Evolutionary conservation across 2,888 invertebrate genomes (phyloP), one percentile per base, ranked within the genome.

Genomic region (Harpalus rufipes): DNA sequence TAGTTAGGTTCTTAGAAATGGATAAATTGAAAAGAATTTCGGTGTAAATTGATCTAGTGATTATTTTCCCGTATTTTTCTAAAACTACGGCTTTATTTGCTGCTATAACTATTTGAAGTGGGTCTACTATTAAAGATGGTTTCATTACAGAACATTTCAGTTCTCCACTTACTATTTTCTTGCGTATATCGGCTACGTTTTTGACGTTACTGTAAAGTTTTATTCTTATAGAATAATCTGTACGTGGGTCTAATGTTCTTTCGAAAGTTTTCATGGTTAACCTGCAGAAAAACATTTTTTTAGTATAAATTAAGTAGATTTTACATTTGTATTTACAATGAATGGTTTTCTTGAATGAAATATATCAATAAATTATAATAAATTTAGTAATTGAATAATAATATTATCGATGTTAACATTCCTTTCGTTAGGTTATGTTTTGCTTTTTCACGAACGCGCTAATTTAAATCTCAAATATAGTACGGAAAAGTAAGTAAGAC

Each of bases 11-110:
- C 88, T 93, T 95, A 0, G 95, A 93, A 0, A 93, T 90, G 0
- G 95, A 95, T 85, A 96, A 90, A 89, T 94, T 94, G 88, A 92
- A 96, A 16, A 96, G 88, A 74, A 95, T 92, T 90, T 96, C 96
- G 0, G 94, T 93, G 88, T 92, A 94, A 0, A 95, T 88, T 7
- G 92, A 93, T 88, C 92, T 93, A 0, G 96, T 96, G 0, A 93
- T 93, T 89, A 94, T 90, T 51, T 89, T 90, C 10, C 90, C 89
- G 0, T 88, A 89, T 87, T 92, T 92, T 76, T 92, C 91, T 0
- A 92, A 91, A 0, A 93, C 87, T 0, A 92, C 91, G 1, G 95
- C 95, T 89, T 93, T 94, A 88, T 96, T 95, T 0, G 95, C 94
- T 0, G 95, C 95, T 7, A 94, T 92, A 0, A 92, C 92, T 8